phyloP scores from a whole-genome alignment of 2,797 vertebrate genomes.

The Peromyscus melanophrys region DNA sequence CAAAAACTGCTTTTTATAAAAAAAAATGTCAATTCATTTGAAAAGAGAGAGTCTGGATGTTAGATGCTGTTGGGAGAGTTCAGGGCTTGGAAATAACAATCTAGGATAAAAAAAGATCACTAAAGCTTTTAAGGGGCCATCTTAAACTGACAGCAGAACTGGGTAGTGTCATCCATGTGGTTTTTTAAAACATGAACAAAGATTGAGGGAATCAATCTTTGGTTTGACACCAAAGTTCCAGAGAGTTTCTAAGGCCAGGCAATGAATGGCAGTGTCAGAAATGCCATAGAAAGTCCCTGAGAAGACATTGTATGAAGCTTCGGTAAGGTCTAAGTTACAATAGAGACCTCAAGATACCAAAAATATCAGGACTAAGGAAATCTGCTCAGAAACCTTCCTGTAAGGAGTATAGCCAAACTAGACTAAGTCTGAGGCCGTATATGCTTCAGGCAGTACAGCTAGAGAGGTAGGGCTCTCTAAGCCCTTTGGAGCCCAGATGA shows the following conservation, averaged over 20 bases:
- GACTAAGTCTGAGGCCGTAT: neutral
- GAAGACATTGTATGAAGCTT: neutral
- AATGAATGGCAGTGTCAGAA: neutral
- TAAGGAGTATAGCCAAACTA: neutral
- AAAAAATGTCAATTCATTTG: neutral
- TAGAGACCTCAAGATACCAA: neutral
- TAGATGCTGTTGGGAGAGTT: neutral
- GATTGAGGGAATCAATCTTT: neutral
- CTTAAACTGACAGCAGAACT: neutral
- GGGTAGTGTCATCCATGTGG: too few relatives aligned
- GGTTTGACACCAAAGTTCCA: neutral
- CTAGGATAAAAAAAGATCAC: neutral
- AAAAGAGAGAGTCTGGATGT: neutral
- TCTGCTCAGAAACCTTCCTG: neutral
- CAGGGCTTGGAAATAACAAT: neutral
- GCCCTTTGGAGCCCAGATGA: neutral
- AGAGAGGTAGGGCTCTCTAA: neutral
- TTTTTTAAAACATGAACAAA: neutral
- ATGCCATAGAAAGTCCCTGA: neutral
- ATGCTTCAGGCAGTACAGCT: neutral
- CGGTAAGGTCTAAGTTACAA: neutral
- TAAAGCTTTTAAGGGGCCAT: neutral
- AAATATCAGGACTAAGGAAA: neutral
- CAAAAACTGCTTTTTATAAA: neutral
- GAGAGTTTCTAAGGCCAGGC: neutral